Base-by-base conservation (phyloP, 2,888 invertebrate genomes). In the Allophyes oxyacanthae region DNA sequence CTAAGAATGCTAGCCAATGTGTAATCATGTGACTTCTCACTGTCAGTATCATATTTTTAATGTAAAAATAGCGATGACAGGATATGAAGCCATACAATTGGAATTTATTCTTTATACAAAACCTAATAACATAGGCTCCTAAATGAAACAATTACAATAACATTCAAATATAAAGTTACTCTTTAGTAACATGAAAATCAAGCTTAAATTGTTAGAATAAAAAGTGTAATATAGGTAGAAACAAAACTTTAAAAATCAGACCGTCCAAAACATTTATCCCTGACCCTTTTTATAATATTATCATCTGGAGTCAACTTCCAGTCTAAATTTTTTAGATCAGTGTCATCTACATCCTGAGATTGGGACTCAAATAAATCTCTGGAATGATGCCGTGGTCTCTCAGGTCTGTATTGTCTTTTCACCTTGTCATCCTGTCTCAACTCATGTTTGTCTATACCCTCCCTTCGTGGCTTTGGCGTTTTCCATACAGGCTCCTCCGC, bases 361-460 rank as follows among this genome's bases (percentile, higher is more conserved):
- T 89, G 89, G 1, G 92, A 90, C 33, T 91, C 92, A 60, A 94
- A 93, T 13, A 94, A 54, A 67, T 94, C 92, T 56, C 87, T 81
- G n/a, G 92, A 93, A 59, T 79, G 80, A 38, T 85, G 88, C 9
- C 82, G 81, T 1, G 83, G 69, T 14, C 71, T 79, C 26, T 80
- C 79, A 0, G 69, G 40, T 51, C 81, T 84, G 5, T 64, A 69
- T 26, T 74, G 77, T 61, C 68, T 79, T 52, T 78, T 78, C 43
- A 53, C 50, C 42, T 68, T 73, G 11, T 71, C 75, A 36, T 74
- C 64, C 32, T 52, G 64, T 50, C 54, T 74, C 33, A 68, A 13
- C n/a, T 80, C 72, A 50, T 75, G 54, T 45, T 82, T 82, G 33
- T 79, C 77, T 6, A 71, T 15, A 6, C 58, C 64, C n/a, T 73